These are phyloP conservation scores for Etheostoma nigrum DNA, from an alignment of 2,797 vertebrate species.

Conservation along the genomic window DNA sequence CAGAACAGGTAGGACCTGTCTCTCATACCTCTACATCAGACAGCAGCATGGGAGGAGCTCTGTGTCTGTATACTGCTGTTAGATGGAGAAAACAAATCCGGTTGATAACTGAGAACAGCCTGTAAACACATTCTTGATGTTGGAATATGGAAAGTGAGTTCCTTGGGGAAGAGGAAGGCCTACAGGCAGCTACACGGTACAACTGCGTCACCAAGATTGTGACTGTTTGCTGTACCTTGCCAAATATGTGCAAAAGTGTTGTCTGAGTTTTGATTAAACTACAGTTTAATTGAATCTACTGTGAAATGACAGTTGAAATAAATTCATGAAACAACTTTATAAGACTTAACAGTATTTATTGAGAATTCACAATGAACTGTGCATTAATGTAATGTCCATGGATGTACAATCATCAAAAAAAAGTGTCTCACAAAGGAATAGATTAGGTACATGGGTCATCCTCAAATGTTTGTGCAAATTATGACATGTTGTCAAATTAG, in stretches of 20 bases:
- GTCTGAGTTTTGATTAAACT: too few species aligned
- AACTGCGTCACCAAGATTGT: constrained; percentile 1
- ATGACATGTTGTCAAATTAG: not conserved
- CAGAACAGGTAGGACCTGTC: not conserved
- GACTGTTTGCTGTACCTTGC: too few species aligned
- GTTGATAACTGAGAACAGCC: not conserved
- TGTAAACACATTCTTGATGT: not conserved
- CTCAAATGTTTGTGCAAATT: not conserved
- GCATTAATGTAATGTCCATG: too few species aligned
- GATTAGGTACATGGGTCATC: not conserved
- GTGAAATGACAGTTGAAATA: too few species aligned
- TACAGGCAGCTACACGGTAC: not conserved
- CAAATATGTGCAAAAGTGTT: too few species aligned
- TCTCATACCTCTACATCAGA: not conserved
- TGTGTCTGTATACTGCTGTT: not conserved
- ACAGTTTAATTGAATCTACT: too few species aligned
- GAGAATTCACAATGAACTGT: too few species aligned
- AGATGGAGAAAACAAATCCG: not conserved
- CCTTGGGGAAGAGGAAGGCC: not conserved
- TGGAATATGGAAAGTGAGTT: not conserved
- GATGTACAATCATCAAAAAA: too few species aligned
- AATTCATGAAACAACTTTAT: too few species aligned
- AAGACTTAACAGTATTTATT: too few species aligned
- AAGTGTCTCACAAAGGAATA: not conserved
- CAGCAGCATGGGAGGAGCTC: not conserved